Base-by-base conservation (phyloP, 1,140 invertebrate species). In the Solenopsis invicta region DNA sequence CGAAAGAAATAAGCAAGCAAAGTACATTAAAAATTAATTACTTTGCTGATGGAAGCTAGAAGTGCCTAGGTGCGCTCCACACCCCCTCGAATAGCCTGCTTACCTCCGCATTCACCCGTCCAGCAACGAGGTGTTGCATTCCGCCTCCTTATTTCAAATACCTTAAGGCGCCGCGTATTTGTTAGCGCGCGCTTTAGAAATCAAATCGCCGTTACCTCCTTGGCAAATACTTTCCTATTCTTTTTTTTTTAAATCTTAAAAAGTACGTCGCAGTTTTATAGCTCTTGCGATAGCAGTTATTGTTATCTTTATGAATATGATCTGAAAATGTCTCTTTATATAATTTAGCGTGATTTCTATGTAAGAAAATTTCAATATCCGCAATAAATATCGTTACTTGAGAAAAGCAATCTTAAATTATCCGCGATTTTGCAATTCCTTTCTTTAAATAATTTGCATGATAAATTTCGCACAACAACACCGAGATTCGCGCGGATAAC, bases 1-100 rank as follows among this genome's bases (percentile, higher is more conserved):
- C 93, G 94, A 95, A 95, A 95, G 93, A 95, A 95, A 95, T 95
- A 95, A 95, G 94, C 94, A 93, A 94, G 93, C 93, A 95, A 95
- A 95, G 94, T 95, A 94, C 94, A 95, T 95, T 95, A 95, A 95
- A 95, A 95, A 95, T 95, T 95, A 95, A 95, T 95, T 95, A 95
- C 94, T 95, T 93, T 93, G 94, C 94, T 95, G 95, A 95, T 95
- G 95, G 94, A 95, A 95, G 93, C 94, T 95, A 95, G 94, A 94
- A 94, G 94, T 94, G 92, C 93, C 93, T 93, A 93, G 80, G 91
- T 92, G 90, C 89, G 85, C 85, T 87, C 76, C 76, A 91, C 90
- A 90, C 89, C 91, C 92, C 90, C 82, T 86, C 85, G 64, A 74
- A 64, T 85, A 75, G 76, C 75, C 76, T 88, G 77, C 91, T 90